phyloP scores from a whole-genome alignment of 2,113 vertebrate genomes.

The Marcusenius ussheri region DNA sequence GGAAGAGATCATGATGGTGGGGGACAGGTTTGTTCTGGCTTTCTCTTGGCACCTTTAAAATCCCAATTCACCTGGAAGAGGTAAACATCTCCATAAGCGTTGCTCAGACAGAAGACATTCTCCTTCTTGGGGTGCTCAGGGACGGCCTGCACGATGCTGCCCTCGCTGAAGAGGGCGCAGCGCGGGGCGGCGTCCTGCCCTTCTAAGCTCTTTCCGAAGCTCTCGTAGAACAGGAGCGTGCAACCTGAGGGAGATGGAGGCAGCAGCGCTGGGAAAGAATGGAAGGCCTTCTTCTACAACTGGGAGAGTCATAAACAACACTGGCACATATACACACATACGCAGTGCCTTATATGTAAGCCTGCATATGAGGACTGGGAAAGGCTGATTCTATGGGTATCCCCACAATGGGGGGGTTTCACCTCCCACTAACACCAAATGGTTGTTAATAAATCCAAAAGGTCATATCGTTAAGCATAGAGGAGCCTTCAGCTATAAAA shows the following conservation, averaged over 20 bases:
- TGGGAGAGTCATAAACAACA: too few species aligned
- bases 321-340: not conserved
- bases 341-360: not conserved
- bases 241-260: slow-evolving; percentile 63
- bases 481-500: not conserved
- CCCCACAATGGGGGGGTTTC: not conserved
- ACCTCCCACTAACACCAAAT: not conserved
- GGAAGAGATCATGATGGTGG: not conserved
- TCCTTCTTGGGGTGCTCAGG: slow-evolving; percentile 89
- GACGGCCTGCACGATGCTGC: slow-evolving; percentile 81
- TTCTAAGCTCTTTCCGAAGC: slow-evolving; percentile 61
- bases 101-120: slow-evolving; percentile 90
- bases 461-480: not conserved
- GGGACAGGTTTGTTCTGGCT: not conserved
- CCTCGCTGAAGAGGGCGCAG: slow-evolving; percentile 73
- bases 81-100: slow-evolving; percentile 81
- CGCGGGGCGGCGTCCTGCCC: slow-evolving; percentile 67
- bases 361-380: not conserved
- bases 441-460: not conserved
- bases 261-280: not conserved
- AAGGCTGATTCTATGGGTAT: not conserved
- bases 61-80: slow-evolving; percentile 75
- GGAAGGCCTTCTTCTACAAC: not conserved
- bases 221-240: slow-evolving; percentile 79
- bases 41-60: not conserved